Conservation (phyloP, 2,113 vertebrate genomes). For the Ondatra zibethicus region DNA sequence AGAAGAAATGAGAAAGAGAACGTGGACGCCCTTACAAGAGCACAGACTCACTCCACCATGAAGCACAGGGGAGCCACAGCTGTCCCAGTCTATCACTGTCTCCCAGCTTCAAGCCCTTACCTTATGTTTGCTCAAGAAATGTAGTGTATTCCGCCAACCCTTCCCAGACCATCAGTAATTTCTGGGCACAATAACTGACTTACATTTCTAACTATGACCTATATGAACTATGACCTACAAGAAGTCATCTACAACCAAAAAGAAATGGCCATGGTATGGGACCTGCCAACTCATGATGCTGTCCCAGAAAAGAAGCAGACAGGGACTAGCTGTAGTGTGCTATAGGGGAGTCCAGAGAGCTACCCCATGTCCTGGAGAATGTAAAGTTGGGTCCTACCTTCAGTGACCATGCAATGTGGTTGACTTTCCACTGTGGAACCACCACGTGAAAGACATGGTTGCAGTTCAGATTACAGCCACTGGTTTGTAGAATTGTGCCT, state of each 20-base stretch:
- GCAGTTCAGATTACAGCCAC: slow-evolving; percentile 86
- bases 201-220: not conserved
- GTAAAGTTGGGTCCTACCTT: slow-evolving; percentile 84
- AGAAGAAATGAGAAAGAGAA: not conserved
- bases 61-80: not conserved
- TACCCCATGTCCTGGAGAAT: not conserved
- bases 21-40: not conserved
- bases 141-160: not conserved
- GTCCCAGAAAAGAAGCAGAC: slow-evolving; percentile 8
- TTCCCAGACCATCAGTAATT: not conserved
- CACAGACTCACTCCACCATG: not conserved
- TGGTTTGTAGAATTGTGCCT: slow-evolving; percentile 87
- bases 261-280: slow-evolving; percentile 3
- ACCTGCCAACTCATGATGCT: not conserved
- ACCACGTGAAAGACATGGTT: slow-evolving; percentile 88
- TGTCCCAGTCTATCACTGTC: not conserved
- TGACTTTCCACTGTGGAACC: slow-evolving; percentile 81
- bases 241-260: slow-evolving; percentile 14
- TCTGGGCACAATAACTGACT: not conserved
- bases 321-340: not conserved
- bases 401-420: not conserved
- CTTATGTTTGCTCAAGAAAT: not conserved
- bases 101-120: not conserved
- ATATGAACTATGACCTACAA: not conserved
- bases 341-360: not conserved